Conservation (phyloP, 1,140 invertebrate genomes). For the Daktulosphaira vitifoliae region DNA sequence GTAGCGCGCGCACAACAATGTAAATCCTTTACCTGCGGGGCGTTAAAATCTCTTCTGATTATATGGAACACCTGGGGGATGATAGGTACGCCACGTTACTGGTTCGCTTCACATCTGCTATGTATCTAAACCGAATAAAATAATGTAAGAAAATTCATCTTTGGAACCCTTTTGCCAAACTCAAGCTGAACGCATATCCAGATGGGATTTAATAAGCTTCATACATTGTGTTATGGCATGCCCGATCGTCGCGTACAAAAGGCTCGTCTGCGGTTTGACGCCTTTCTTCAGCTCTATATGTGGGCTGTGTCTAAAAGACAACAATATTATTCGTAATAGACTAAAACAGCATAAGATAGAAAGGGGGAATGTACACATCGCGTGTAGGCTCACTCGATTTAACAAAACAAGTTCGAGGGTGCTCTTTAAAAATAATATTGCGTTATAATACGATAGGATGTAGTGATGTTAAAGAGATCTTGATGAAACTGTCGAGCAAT, state of each 20-base stretch:
- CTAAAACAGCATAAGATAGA: neutral
- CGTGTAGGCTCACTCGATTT: neutral
- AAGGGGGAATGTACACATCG: neutral
- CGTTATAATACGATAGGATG: too few species aligned
- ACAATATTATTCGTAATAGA: too few species aligned
- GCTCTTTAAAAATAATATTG: too few species aligned
- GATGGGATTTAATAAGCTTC: slow-evolving; percentile 23
- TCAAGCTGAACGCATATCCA: neutral
- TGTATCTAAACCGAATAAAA: neutral
- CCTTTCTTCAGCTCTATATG: slow-evolving; percentile 6
- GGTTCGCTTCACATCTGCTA: slow-evolving; percentile 11
- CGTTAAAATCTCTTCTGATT: slow-evolving; percentile 20
- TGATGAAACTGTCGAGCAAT: too few species aligned
- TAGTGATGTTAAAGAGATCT: too few species aligned
- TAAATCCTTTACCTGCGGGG: slow-evolving; percentile 25
- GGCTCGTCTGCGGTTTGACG: slow-evolving; percentile 28
- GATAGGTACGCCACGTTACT: neutral
- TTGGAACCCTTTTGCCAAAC: neutral
- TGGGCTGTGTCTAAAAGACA: neutral
- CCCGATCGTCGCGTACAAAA: slow-evolving; percentile 1
- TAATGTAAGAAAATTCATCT: too few species aligned
- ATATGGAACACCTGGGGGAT: slow-evolving; percentile 3
- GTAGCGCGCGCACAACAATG: neutral
- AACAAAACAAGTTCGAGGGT: neutral
- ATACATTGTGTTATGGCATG: neutral